Conservation (phyloP, 2,888 invertebrate species). For the Elegia similella region DNA sequence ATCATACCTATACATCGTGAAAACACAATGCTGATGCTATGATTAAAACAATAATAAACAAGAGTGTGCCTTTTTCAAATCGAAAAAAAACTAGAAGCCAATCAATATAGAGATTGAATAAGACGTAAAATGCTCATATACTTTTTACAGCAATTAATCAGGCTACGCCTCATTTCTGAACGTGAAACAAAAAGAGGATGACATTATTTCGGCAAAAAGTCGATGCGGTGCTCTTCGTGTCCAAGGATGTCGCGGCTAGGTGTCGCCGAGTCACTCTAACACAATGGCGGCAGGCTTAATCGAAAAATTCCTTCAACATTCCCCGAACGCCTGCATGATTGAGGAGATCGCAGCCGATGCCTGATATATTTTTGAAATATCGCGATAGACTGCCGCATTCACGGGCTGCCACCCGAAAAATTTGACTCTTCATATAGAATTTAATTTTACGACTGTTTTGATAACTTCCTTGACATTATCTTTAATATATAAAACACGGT, state of each 20-base stretch:
- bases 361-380: slow-evolving; percentile 25
- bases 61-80: no score
- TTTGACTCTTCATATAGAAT: not conserved
- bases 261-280: slow-evolving; percentile 20
- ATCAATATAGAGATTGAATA: not conserved
- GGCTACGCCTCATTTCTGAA: not conserved
- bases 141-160: slow-evolving; percentile 9
- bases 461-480: not conserved
- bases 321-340: slow-evolving; percentile 32
- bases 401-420: not conserved
- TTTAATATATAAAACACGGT: no score
- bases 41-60: no score
- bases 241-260: slow-evolving; percentile 13
- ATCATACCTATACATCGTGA: no score
- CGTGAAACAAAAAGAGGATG: not conserved
- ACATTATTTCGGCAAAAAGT: slow-evolving; percentile 9
- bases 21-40: no score
- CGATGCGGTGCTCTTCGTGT: slow-evolving; percentile 8
- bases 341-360: slow-evolving; percentile 23
- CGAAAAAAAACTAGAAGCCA: no score
- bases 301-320: slow-evolving; percentile 32
- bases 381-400: not conserved
- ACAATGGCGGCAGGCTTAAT: slow-evolving; percentile 29
- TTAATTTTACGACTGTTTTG: not conserved
- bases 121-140: not conserved